Evolutionary conservation across 2,113 vertebrate species (phyloP).

Genomic region (Leiothrix lutea): DNA sequence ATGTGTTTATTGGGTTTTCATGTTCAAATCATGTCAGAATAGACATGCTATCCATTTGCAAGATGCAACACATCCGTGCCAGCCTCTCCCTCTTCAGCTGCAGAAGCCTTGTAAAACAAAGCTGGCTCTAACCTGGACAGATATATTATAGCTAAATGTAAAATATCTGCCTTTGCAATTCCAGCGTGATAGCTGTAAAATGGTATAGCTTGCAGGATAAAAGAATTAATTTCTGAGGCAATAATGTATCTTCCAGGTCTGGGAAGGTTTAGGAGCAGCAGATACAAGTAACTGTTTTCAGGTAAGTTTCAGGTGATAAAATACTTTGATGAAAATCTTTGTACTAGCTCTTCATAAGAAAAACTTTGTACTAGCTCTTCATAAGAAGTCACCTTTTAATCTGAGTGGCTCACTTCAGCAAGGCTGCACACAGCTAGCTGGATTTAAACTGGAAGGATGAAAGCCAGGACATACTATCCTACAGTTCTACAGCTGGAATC

Average conservation of each 20-base stretch:
- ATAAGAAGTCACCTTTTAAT: slow-evolving; percentile 36
- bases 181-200: slow-evolving; percentile 54
- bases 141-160: slow-evolving; percentile 41
- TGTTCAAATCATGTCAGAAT: slow-evolving; percentile 28
- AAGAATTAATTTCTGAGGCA: slow-evolving; percentile 53
- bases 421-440: slow-evolving; percentile 41
- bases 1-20: slow-evolving; percentile 23
- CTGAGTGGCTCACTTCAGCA: slow-evolving; percentile 34
- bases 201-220: slow-evolving; percentile 29
- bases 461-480: slow-evolving; percentile 36
- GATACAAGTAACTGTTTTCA: slow-evolving; percentile 50
- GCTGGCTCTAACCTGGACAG: slow-evolving; percentile 35
- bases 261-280: slow-evolving; percentile 11
- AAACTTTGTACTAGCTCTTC: slow-evolving; percentile 9
- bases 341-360: neutral
- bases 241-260: neutral
- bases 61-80: neutral
- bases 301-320: slow-evolving; percentile 17
- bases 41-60: slow-evolving; percentile 9
- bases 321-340: slow-evolving; percentile 35
- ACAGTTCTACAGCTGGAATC: neutral
- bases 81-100: neutral
- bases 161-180: slow-evolving; percentile 23
- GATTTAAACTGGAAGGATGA: slow-evolving; percentile 46
- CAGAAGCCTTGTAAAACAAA: slow-evolving; percentile 18